Base-by-base conservation (phyloP, 2,113 vertebrate species). In the Montifringilla adamsi region DNA sequence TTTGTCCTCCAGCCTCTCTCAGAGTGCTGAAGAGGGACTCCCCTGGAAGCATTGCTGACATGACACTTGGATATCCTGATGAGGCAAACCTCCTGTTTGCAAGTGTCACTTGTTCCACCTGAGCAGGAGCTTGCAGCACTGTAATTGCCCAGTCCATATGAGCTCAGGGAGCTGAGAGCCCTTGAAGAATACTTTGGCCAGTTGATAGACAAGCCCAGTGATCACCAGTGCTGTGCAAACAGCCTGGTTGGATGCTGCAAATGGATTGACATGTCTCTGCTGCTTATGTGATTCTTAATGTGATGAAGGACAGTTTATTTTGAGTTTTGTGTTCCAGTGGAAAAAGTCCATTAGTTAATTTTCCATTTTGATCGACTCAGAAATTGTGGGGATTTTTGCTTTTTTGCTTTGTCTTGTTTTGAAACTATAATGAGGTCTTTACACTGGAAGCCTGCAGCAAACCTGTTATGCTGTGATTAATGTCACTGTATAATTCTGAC, bases 401-500 rank as follows among this genome's bases (percentile, higher is more conserved):
- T 87, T 87, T 94, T 85, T 84, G 63, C 73, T 91, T 95, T 73
- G 47, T 80, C 63, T 94, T 89, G 76, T 92, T 97, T 96, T 96
- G 90, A 95, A 96, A 90, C 67, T 94, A 93, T 97, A 97, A 97
- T 96, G 96, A 96, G 95, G 92, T 94, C 95, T 95, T 97, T 87
- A 85, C 87, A 68, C 74, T 93, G 87, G 94, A 86, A 95, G 95
- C 95, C 95, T 73, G 87, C 95, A 97, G 95, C 95, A 95, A 90
- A 85, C 50, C 91, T 84, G 81, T 97, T 93, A 84, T 50, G 74
- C 84, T 93, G 79, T 97, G 96, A 97, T 97, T 97, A 97, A 96
- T 97, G 97, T 96, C 96, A 94, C 84, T 94, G 87, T 90, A 92
- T 97, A 96, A 68, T 90, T 94, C 89, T 97, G 66, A 70, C 79